Base-by-base conservation (phyloP, 2,888 invertebrate species). In the Uloborus plumipes region DNA sequence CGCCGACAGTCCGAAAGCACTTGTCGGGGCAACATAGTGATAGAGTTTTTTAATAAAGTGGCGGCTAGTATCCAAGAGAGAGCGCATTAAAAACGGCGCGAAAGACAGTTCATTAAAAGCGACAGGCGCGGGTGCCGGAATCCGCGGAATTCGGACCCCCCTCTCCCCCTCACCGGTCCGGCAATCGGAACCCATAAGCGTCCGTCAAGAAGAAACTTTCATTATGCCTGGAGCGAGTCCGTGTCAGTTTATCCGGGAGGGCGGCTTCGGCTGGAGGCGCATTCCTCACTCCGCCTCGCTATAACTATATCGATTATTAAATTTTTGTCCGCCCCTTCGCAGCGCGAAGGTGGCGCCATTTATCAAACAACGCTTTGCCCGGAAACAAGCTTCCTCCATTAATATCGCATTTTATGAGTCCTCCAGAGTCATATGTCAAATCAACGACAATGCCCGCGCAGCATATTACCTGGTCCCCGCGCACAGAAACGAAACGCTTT, bases 271-370 rank as follows among this genome's bases (percentile, higher is more conserved):
- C 77, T 47, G 55, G 65, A 51, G 49, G 66, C 66, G 64, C 71
- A 83, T 83, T 83, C 83, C 83, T 55, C 75, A 7, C 64, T 58
- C 65, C 70, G 64, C 77, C 70, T 64, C 72, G 59, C 47, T 79
- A 84, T 84, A 79, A 84, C 84, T 84, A 78, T 84, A 84, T 84
- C 84, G 84, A 79, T 84, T 84, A 84, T 84, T 84, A 84, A 84
- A 84, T 84, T 84, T 84, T 84, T 84, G 78, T 75, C 84, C 72
- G 58, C 76, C 62, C 83, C 58, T 26, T n/a, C n/a, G n/a, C n/a
- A n/a, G n/a, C 64, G 69, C 75, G 79, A 77, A 59, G 22, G 72
- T 31, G 64, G 77, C 65, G 58, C 72, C 77, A 77, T 77, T 67
- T 73, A 73, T 83, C 83, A 83, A 55, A 16, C 9, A 26, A 53